These are phyloP conservation scores for Stichopus chloronotus DNA, from an alignment of 35 echinoderm and acorn worm genomes.

Conservation along the genomic window DNA sequence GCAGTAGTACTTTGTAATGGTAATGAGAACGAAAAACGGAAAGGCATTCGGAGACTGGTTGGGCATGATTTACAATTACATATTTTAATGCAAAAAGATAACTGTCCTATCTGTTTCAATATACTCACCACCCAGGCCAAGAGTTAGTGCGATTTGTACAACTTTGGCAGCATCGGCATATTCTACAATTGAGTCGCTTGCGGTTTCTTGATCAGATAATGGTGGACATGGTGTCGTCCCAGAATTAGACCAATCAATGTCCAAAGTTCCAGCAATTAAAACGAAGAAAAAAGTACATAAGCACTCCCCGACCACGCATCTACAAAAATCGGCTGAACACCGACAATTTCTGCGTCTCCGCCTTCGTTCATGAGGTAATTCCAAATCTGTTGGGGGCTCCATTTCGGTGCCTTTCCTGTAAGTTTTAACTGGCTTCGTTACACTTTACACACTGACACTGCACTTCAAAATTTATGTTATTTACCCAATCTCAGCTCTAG, in stretches of 20 bases:
- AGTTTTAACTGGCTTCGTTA: not conserved
- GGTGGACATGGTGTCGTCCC: conserved; percentile 46
- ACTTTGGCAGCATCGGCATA: conserved; percentile 46
- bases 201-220: not conserved
- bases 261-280: conserved; percentile 67
- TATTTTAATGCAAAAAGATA: not conserved
- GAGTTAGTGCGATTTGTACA: conserved; percentile 67
- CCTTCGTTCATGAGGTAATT: conserved; percentile 41
- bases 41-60: not conserved
- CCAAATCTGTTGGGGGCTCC: conserved; percentile 49
- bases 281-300: conserved; percentile 69
- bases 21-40: too few species aligned
- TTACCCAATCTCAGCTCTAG: too few species aligned
- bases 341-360: conserved; percentile 1
- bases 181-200: conserved; percentile 28
- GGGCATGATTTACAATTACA: not conserved
- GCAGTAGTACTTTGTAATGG: too few species aligned
- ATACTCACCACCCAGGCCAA: conserved; percentile 76
- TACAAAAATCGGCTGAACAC: conserved; percentile 70
- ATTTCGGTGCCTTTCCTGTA: conserved; percentile 16
- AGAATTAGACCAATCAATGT: conserved; percentile 56
- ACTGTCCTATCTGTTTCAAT: not conserved
- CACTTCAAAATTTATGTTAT: too few species aligned
- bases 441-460: not conserved
- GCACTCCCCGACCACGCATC: conserved; percentile 67